Base-by-base conservation (phyloP, 2,888 invertebrate species). In the Theodoxus fluviatilis region DNA sequence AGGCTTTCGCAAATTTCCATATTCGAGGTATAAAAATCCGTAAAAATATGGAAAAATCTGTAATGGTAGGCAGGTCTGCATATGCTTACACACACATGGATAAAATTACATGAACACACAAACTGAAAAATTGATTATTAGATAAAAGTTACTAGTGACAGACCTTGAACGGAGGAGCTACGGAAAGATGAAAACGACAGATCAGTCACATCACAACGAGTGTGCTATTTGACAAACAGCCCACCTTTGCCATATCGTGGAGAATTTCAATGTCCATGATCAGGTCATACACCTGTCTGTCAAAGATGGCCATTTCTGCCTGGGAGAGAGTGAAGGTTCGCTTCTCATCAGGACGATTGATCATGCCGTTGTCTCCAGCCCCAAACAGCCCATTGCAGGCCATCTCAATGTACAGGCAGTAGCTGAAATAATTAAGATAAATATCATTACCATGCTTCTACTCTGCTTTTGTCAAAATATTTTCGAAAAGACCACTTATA, bases 321-420 rank as follows among this genome's bases (percentile, higher is more conserved):
- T 77, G 77, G 3, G 73, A 74, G 40, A 90, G 74, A 0, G 82
- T 82, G 75, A 85, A 89, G 57, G 72, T 75, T 43, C 78, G 80
- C 69, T 87, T 80, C 0, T 79, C 77, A 73, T 88, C 83, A 0
- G 89, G 88, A 3, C 89, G 88, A 22, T 79, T 74, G 6, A 89
- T 87, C 78, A 86, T 78, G 4, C 85, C 86, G 66, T 76, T 67
- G 15, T 83, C 76, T 0, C 89, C 89, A 25, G 85, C 87, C 3
- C 89, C 89, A 81, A 89, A 87, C 78, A 89, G 76, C 12, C 81
- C 85, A 77, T 89, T 89, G 75, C 89, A 89, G 0, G 89, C 88
- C 88, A 89, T 88, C 82, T 90, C 89, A 47, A 90, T 79, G 75
- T 87, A 88, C 64, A 85, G 80, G 0, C 71, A 61, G 9, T 76